Evolutionary conservation across 2,888 invertebrate species (phyloP).

Genomic region (Neoaliturus tenellus): DNA sequence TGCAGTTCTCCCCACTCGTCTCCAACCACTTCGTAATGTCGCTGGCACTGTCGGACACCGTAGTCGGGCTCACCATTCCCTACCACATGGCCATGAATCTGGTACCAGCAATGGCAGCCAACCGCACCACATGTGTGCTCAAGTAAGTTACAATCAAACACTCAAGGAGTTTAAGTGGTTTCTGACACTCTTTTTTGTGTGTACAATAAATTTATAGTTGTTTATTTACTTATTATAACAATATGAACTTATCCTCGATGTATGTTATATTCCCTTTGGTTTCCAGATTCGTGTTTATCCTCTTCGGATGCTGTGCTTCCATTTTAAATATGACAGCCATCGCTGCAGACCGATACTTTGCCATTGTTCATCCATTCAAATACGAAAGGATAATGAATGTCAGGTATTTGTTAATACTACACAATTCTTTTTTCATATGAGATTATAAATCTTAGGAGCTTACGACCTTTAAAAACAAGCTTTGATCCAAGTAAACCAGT

Average conservation of each 20-base stretch:
- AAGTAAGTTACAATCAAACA: conserved; percentile 76
- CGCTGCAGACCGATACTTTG: conserved; percentile 86
- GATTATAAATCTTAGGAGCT: too few relatives aligned
- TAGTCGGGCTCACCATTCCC: conserved; percentile 86
- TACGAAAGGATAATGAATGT: conserved; percentile 85
- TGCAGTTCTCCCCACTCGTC: conserved; percentile 81
- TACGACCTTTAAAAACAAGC: too few relatives aligned
- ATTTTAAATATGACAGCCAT: conserved; percentile 87
- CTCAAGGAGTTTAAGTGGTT: too few relatives aligned
- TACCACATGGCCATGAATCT: conserved; percentile 87
- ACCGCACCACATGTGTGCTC: conserved; percentile 80
- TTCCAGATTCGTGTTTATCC: conserved; percentile 72
- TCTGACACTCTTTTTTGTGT: too few relatives aligned
- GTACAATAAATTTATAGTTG: too few relatives aligned
- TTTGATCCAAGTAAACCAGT: too few relatives aligned
- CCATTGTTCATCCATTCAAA: conserved; percentile 86
- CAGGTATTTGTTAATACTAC: conserved; percentile 67
- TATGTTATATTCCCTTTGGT: too few relatives aligned
- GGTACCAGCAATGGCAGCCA: conserved; percentile 77
- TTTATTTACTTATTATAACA: too few relatives aligned
- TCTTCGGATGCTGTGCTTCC: conserved; percentile 86
- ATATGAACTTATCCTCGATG: too few relatives aligned
- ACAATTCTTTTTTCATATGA: too few relatives aligned
- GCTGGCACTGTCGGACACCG: conserved; percentile 85
- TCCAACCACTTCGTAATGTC: conserved; percentile 88